Percentiles rank a stretch among this genome's conserved stretches.
Conservation (phyloP, 2,113 vertebrate species). For the Amblyopsis rosae region DNA sequence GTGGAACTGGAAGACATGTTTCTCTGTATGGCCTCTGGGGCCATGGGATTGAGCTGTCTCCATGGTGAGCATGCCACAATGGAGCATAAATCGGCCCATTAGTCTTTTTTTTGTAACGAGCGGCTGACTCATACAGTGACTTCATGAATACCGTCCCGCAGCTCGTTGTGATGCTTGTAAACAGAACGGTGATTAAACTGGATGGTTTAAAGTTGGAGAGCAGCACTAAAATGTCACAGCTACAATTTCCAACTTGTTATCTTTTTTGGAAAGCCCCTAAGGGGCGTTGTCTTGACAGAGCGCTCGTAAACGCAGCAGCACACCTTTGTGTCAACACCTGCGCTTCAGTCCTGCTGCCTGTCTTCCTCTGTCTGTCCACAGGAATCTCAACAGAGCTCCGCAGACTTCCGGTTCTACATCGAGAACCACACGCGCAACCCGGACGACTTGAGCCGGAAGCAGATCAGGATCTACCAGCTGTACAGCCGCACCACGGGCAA, state of each 20-base stretch:
- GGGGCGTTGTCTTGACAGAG: slow-evolving; percentile 39
- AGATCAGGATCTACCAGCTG: slow-evolving; percentile 81
- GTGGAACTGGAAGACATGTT: slow-evolving; percentile 74
- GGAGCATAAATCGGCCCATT: slow-evolving; percentile 13
- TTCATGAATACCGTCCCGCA: slow-evolving; percentile 46
- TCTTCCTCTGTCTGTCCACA: slow-evolving; percentile 34
- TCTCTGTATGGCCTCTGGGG: slow-evolving; percentile 63
- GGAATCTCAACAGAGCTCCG: slow-evolving; percentile 79
- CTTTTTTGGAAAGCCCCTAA: slow-evolving; percentile 19
- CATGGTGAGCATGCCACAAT: slow-evolving; percentile 20
- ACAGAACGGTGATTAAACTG: slow-evolving; percentile 35
- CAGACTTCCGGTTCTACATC: slow-evolving; percentile 80
- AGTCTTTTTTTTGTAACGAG: slow-evolving; percentile 27
- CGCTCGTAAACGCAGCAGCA: slow-evolving; percentile 52
- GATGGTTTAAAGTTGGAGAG: slow-evolving; percentile 27
- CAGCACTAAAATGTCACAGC: slow-evolving; percentile 44
- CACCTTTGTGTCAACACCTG: slow-evolving; percentile 57
- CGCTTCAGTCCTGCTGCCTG: slow-evolving; percentile 30
- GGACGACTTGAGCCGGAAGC: slow-evolving; percentile 80
- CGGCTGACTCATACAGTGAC: slow-evolving; percentile 28
- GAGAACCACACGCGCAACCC: slow-evolving; percentile 81
- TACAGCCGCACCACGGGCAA: slow-evolving; percentile 81
- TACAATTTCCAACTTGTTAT: slow-evolving; percentile 44
- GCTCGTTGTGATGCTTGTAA: slow-evolving; percentile 57
- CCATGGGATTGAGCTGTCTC: slow-evolving; percentile 45